Evolutionary conservation across 2,113 vertebrate genomes (phyloP), one percentile per base, ranked within the genome.

Genomic region (Laticauda laticaudata): DNA sequence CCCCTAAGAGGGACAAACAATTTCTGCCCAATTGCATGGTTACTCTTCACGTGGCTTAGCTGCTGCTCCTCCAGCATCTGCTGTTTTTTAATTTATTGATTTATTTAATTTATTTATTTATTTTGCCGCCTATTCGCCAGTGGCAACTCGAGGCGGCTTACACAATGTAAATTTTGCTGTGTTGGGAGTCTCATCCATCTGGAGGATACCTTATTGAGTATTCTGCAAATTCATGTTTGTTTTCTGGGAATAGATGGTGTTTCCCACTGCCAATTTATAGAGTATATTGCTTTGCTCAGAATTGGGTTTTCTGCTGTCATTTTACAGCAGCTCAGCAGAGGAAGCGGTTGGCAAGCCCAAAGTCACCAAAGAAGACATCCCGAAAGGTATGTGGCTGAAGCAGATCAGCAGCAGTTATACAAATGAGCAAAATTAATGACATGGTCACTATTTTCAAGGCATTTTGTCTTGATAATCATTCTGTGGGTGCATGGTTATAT

Each of bases 261-360:
- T 75, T n/a, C 10, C 34, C 2, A 21, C n/a, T 43, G 75, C 7
- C 34, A 81, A 81, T 43, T 81, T 81, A 43, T 81, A 81, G 75
- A 88, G n/a, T 4, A 1, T 59, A 55, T 85, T 59, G 15, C 4
- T 15, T 61, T 24, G 3, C 24, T 86, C 18, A 51, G 21, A 21
- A 4, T 6, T 26, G 23, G 56, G 24, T 9, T 34, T 56, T 24
- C 75, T 55, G n/a, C 29, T 88, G 26, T 93, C 51, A 51, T 45
- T 93, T 54, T 26, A 12, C 90, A 93, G 26, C 86, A 98, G 98
- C 94, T 98, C 98, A 86, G 98, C 98, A 0, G 98, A 98, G 39
- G 98, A 98, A 0, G 97, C 97, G 0, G 97, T 93, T 26, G 97
- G 98, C 92, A 99, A 98, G 57, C 96, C 97, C 59, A 98, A 98